Evolutionary conservation across 2,113 vertebrate species (phyloP).

Genomic region (Gallinago paraguaiae): DNA sequence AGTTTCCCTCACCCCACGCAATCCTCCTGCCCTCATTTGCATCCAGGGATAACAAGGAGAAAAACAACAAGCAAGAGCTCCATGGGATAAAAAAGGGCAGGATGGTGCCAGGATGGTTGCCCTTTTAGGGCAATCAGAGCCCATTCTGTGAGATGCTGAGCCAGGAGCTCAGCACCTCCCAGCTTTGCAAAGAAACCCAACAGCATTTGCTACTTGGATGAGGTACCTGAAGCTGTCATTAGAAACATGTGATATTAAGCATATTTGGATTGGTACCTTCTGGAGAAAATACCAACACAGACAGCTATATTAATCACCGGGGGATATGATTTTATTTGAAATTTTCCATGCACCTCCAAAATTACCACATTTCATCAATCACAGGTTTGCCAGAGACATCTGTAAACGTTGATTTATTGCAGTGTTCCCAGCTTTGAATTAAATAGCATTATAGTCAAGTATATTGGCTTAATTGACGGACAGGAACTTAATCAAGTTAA

Average conservation of each 20-base stretch:
- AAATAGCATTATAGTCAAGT: conserved; percentile 66
- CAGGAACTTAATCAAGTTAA: conserved; percentile 73
- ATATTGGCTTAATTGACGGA: conserved; percentile 75
- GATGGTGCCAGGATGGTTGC: no score
- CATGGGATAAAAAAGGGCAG: not conserved
- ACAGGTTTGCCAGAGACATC: conserved; percentile 70
- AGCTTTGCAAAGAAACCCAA: rapidly evolving
- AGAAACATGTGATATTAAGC: conserved; percentile 46
- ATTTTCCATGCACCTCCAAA: conserved; percentile 65
- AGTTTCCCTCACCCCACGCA: not conserved
- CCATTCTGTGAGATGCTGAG: no score
- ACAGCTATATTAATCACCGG: conserved; percentile 77
- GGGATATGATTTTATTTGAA: conserved; percentile 70
- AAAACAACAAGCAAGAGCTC: not conserved
- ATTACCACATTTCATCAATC: conserved; percentile 74
- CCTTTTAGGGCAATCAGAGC: not conserved
- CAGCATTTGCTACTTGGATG: conserved; percentile 28
- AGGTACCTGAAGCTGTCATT: conserved; percentile 59
- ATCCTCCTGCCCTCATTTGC: not conserved
- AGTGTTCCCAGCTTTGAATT: conserved; percentile 68
- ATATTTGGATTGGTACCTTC: conserved; percentile 63
- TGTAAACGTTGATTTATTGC: conserved; percentile 76
- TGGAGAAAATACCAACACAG: conserved; percentile 63
- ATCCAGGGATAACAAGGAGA: not conserved
- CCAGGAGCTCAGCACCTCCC: not conserved